Conservation (phyloP, 2,113 vertebrate genomes). For the Chaetodon auriga region DNA sequence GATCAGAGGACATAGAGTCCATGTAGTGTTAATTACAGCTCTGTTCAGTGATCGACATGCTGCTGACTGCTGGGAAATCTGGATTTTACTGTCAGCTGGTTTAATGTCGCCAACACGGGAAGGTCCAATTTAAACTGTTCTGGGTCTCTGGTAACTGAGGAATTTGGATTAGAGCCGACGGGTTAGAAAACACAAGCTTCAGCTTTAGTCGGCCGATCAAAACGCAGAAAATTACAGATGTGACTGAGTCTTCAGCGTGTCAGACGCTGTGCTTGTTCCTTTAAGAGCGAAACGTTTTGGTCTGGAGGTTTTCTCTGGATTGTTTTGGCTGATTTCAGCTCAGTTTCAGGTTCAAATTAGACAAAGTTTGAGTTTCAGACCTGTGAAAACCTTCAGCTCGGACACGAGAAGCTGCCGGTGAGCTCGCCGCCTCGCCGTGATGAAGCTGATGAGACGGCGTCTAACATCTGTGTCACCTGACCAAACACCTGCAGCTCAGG, state of each 20-base stretch:
- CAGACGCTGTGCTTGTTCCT: not conserved
- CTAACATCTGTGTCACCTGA: not conserved
- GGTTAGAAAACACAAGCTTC: not conserved
- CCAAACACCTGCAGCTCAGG: not conserved
- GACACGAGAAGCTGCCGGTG: not conserved
- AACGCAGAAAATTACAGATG: not conserved
- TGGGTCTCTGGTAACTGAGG: not conserved
- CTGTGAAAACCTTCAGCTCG: not conserved
- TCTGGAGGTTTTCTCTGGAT: not conserved
- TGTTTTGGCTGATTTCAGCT: not conserved
- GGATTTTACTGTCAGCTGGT: slow-evolving; percentile 3
- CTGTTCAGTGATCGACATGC: slow-evolving; percentile 38
- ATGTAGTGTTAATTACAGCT: slow-evolving; percentile 50
- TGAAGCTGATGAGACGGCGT: too few relatives aligned
- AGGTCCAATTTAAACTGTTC: slow-evolving; percentile 2
- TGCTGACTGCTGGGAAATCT: slow-evolving; percentile 13
- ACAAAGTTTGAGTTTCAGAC: not conserved
- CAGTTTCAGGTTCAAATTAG: not conserved
- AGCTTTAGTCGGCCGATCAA: slow-evolving; percentile 1
- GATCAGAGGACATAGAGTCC: slow-evolving; percentile 46
- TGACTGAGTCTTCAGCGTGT: not conserved
- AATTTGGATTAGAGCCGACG: not conserved
- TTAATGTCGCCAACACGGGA: slow-evolving; percentile 6
- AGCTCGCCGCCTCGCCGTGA: too few relatives aligned
- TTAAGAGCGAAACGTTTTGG: not conserved